Conservation (phyloP, 53 echinoderm and acorn worm species). For the Zoroaster sp. region DNA sequence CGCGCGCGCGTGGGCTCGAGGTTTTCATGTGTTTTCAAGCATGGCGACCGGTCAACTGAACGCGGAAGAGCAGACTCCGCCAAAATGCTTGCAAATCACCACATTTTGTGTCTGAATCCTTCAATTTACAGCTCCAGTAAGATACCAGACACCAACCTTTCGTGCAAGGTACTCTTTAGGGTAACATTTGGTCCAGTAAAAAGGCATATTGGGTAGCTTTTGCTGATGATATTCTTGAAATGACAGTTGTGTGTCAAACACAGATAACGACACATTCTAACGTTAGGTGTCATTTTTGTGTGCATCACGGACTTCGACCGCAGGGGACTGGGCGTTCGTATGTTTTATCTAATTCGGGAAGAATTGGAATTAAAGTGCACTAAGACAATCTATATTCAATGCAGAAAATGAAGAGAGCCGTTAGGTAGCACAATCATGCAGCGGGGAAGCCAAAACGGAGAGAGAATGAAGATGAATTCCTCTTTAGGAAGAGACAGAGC, state of each 20-base stretch:
- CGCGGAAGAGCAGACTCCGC: conserved; percentile 24
- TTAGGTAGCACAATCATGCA: conserved; percentile 50
- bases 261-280: neutral
- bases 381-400: neutral
- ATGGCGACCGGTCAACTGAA: conserved; percentile 48
- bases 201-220: neutral
- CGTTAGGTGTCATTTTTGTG: neutral
- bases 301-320: neutral
- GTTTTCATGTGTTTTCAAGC: conserved; percentile 23
- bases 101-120: neutral
- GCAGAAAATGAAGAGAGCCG: conserved; percentile 24
- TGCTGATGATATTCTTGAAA: neutral
- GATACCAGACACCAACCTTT: neutral
- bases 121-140: neutral
- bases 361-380: neutral
- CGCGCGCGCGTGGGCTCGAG: conserved; percentile 25
- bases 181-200: neutral
- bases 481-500: no score
- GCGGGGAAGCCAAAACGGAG: conserved; percentile 36
- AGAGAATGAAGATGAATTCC: conserved; percentile 13
- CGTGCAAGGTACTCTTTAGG: neutral
- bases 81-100: neutral
- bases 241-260: neutral
- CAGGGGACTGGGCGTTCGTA: neutral
- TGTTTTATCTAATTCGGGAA: neutral